Evolutionary conservation across 2,113 vertebrate genomes (phyloP).

Genomic region (Aphyosemion australe): DNA sequence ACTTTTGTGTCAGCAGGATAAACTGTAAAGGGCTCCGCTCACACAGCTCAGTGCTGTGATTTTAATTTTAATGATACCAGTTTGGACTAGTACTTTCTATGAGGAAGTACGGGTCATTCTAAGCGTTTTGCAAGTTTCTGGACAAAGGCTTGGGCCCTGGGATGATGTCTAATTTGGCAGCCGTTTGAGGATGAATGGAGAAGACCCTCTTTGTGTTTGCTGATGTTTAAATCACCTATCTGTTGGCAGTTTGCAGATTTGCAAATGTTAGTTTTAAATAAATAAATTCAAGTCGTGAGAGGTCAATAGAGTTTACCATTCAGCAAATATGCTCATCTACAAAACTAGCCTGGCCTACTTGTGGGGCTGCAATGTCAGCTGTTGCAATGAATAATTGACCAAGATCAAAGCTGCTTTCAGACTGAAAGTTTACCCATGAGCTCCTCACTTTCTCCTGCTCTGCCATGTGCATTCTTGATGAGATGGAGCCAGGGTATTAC

Average conservation of each 20-base stretch:
- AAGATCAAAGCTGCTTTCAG: constrained; percentile 45
- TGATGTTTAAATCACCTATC: too few relatives aligned
- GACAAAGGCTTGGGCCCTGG: too few relatives aligned
- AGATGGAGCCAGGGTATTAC: constrained; percentile 34
- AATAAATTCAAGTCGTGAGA: background rate
- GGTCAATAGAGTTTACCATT: constrained; percentile 35
- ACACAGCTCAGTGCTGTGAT: background rate
- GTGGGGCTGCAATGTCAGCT: constrained; percentile 47
- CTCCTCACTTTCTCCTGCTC: constrained; percentile 34
- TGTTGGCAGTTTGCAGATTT: background rate
- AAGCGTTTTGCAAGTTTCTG: too few relatives aligned
- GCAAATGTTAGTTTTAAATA: background rate
- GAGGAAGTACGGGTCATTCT: too few relatives aligned
- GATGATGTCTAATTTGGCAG: background rate
- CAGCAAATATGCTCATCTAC: constrained; percentile 11
- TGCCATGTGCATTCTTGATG: constrained; percentile 9
- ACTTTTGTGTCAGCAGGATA: background rate
- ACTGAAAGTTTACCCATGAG: constrained; percentile 66
- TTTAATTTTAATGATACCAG: background rate
- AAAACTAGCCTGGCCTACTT: background rate
- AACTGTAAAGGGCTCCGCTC: background rate
- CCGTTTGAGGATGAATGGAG: background rate
- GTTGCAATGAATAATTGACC: constrained; percentile 72
- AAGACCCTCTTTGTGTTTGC: background rate
- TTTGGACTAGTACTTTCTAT: background rate